These are phyloP conservation scores for Sinocyclocheilus anophthalmus DNA, from an alignment of 2,113 vertebrate genomes.

Conservation along the genomic window DNA sequence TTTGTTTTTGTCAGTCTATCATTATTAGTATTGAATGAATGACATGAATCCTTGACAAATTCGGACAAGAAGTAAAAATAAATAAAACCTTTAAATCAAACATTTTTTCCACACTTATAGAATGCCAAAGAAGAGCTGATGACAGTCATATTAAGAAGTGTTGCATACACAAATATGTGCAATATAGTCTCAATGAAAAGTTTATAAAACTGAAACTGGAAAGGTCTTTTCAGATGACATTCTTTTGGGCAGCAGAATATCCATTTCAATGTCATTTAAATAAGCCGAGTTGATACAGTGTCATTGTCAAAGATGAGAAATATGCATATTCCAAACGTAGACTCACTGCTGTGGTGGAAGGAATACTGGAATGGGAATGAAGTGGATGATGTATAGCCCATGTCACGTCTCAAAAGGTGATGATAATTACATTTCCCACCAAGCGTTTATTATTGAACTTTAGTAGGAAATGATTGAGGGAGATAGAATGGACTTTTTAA, in stretches of 20 bases:
- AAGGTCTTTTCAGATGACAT: constrained; percentile 1
- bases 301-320: constrained; percentile 31
- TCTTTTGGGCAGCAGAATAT: constrained; percentile 9
- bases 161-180: not conserved
- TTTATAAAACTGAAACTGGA: not conserved
- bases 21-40: not conserved
- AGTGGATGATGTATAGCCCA: constrained; percentile 30
- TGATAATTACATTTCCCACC: constrained; percentile 24
- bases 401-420: constrained; percentile 15
- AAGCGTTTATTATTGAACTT: constrained; percentile 2
- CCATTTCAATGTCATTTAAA: constrained; percentile 3
- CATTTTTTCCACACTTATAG: not conserved
- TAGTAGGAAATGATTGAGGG: not conserved
- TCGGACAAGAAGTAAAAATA: not conserved
- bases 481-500: not conserved
- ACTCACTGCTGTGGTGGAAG: not conserved
- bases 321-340: constrained; percentile 21
- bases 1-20: not conserved
- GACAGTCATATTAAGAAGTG: not conserved
- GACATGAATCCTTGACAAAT: not conserved
- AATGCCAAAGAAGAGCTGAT: not conserved
- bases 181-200: not conserved
- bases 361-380: not conserved
- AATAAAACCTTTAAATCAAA: not conserved
- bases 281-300: constrained; percentile 20